phyloP scores from a whole-genome alignment of 2,113 vertebrate species.

The Gymnocephalus cernua region DNA sequence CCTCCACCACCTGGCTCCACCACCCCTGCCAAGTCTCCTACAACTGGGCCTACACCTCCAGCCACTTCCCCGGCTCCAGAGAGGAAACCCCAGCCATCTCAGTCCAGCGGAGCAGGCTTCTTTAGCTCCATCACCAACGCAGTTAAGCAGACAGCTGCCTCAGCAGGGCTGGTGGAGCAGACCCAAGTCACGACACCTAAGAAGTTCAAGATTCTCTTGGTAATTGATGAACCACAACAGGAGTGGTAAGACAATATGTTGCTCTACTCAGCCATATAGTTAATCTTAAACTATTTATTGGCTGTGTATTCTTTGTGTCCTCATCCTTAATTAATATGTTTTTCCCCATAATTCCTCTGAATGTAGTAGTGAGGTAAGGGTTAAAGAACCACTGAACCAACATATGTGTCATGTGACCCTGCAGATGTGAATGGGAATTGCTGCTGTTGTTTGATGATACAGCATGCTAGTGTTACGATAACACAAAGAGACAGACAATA shows the following conservation, averaged over 20 bases:
- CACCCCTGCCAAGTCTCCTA: constrained; percentile 78
- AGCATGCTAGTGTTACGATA: constrained; percentile 8
- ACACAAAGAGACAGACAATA: neutral
- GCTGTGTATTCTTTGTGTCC: neutral
- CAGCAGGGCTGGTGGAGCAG: constrained; percentile 88
- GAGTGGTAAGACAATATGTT: constrained; percentile 89
- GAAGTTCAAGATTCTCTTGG: constrained; percentile 93
- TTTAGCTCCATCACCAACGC: constrained; percentile 95
- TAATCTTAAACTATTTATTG: neutral
- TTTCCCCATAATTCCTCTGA: constrained; percentile 1
- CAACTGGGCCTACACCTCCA: constrained; percentile 73
- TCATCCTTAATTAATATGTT: neutral
- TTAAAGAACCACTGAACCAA: constrained; percentile 33
- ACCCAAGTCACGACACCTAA: constrained; percentile 83
- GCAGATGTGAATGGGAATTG: constrained; percentile 48
- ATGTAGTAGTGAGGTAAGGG: constrained; percentile 18
- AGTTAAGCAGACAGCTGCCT: constrained; percentile 95
- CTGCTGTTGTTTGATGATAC: constrained; percentile 48
- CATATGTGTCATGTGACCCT: constrained; percentile 43
- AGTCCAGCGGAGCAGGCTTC: constrained; percentile 86
- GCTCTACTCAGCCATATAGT: neutral
- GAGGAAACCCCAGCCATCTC: constrained; percentile 76
- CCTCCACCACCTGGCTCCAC: constrained; percentile 72
- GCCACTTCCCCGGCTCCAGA: constrained; percentile 80
- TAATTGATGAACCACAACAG: constrained; percentile 92